Evolutionary conservation across 2,888 invertebrate genomes (phyloP), one percentile per base, ranked within the genome.

Genomic region (Zygothrica quintamaculata): DNA sequence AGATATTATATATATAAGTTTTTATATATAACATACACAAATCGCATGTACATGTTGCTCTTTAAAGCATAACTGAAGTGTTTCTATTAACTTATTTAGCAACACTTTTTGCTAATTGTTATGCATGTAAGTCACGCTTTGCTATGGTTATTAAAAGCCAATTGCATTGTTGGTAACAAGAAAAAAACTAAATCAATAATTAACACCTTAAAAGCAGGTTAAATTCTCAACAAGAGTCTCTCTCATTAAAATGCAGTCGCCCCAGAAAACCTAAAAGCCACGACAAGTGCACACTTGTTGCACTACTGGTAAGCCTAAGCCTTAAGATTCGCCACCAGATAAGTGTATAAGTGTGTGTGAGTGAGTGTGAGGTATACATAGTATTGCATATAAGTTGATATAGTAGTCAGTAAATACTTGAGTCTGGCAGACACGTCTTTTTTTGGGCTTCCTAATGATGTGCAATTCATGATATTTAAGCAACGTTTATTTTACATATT

Each of bases 161-260:
- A 22, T 22, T 22, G 18, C n/a, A n/a, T n/a, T 22, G 18, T 5
- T 22, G 18, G 18, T 5, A 22, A n/a, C n/a, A n/a, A n/a, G n/a
- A n/a, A n/a, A n/a, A 26, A 26, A 9, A 29, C 29, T 34, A 44
- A 57, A 42, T 56, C 55, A 47, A 72, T 65, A 58, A 57, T 44
- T 44, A 53, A 52, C 59, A 33, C 25, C 15, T 31, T 29, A 8
- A 39, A 51, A 22, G 33, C 12, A 11, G 13, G 5, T 25, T n/a
- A 29, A 33, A n/a, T 9, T 25, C 18, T 1, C 0, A 13, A 16
- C 29, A 33, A 43, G 43, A 4, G 6, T n/a, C n/a, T n/a, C 7
- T 59, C 43, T 79, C 79, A 79, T 79, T 79, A 86, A 79, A 79
- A 85, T 58, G 18, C 22, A 39, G 48, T 55, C 37, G 86, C 72